Base-by-base conservation (phyloP, 1,140 invertebrate species). In the Drosophila nannoptera region DNA sequence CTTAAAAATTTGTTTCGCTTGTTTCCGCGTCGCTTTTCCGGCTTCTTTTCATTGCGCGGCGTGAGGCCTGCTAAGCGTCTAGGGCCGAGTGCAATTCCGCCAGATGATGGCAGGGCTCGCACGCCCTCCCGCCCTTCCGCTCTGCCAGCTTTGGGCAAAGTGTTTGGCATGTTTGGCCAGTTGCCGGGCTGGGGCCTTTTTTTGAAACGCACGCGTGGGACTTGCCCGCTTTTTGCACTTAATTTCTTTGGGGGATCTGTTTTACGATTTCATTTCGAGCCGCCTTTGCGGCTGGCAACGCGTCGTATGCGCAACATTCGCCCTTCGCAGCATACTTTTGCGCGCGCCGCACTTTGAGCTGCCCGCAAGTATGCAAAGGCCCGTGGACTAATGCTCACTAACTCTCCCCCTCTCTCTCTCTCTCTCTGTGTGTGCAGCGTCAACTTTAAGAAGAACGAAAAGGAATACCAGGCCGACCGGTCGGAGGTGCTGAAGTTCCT, bases 371-470 rank as follows among this genome's bases (percentile, higher is more conserved):
- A 76, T 84, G 73, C 80, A 60, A 69, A 22, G 22, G 22, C 22
- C 3, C 1, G 22, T 32, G 38, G 38, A 45, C 60, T 62, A 14
- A 64, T 42, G 54, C n/a, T n/a, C 22, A 40, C 32, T 42, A n/a
- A 9, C n/a, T 38, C 3, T 46, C 2, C 0, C 6, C 2, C 4
- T 6, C 46, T 22, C 55, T 52, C 32, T 50, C 22, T 12, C 11
- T 14, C 14, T 55, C n/a, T 49, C 14, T 63, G 22, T 22, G 22
- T 48, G 6, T 36, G 29, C 90, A 97, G 97, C 67, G 96, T 97
- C 7, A 97, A 98, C 90, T 98, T 98, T 90, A 97, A 97, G 93
- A 97, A 97, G 90, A 97, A 97, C 88, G 96, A 97, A 89, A 96
- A 95, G 89, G 93, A 94, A 56, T 97, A 96, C 90, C 94, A 96